Percentiles rank a stretch among this genome's conserved stretches.
Evolutionary conservation across 2,888 invertebrate genomes (phyloP).

Genomic region (Baccha elongata): DNA sequence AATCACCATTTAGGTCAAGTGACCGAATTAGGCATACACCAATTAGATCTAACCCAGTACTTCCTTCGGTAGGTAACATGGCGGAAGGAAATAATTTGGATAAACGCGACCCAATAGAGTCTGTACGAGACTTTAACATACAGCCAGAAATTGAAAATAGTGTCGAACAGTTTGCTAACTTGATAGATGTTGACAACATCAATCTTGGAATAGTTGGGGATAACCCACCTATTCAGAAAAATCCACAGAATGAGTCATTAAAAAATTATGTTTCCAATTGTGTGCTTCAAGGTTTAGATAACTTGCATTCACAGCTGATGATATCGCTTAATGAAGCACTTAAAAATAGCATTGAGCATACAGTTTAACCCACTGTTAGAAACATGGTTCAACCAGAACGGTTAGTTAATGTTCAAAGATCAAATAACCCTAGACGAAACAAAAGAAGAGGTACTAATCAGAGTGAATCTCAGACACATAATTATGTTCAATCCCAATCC

Average conservation of each 20-base stretch:
- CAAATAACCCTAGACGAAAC: neutral
- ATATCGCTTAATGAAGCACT: neutral
- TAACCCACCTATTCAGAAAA: too few relatives aligned
- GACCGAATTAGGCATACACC: neutral
- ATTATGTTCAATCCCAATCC: neutral
- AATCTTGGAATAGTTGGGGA: too few relatives aligned
- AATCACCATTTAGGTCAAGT: neutral
- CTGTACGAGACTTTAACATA: too few relatives aligned
- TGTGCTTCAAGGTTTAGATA: neutral
- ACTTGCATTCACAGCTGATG: neutral
- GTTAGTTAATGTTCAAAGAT: neutral
- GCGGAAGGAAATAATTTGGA: slow-evolving; percentile 1
- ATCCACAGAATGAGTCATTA: neutral
- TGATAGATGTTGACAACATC: neutral
- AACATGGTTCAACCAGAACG: neutral
- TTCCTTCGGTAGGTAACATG: slow-evolving; percentile 1
- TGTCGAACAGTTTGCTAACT: neutral
- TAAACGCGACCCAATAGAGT: neutral
- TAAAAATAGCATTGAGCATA: neutral
- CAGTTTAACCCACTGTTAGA: neutral
- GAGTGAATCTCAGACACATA: neutral
- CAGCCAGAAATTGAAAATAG: neutral
- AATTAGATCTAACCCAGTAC: too few relatives aligned
- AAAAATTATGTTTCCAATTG: neutral
- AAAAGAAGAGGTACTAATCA: neutral